Percentiles rank a stretch among this genome's conserved stretches.
phyloP scores from a whole-genome alignment of 2,113 vertebrate species.

The Crotalus helleri region DNA sequence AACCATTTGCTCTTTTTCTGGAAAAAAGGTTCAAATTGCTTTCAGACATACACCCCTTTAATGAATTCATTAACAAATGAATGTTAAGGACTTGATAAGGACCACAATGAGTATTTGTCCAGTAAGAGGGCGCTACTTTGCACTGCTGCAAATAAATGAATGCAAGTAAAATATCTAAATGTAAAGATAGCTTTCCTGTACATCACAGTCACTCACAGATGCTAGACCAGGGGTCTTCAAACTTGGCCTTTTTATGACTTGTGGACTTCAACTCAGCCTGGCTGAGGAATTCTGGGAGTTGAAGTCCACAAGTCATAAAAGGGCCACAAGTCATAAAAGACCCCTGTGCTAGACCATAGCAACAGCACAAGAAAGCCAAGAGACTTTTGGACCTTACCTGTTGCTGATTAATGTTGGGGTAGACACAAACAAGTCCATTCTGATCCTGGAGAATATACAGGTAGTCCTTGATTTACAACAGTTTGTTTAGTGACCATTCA shows the following conservation, averaged over 20 bases:
- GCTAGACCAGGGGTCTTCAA: not conserved
- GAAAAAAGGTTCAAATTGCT: not conserved
- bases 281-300: no score
- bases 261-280: no score
- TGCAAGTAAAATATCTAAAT: no score
- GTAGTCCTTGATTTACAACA: no score
- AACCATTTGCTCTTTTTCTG: not conserved
- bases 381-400: not conserved
- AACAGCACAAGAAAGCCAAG: not conserved
- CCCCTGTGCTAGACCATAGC: not conserved
- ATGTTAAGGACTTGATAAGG: not conserved
- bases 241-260: no score
- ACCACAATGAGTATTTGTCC: no score
- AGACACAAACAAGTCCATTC: not conserved
- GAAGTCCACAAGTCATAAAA: no score
- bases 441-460: not conserved
- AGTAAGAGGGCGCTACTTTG: no score
- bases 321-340: no score
- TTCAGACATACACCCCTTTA: not conserved
- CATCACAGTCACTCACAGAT: not conserved
- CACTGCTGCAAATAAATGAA: no score
- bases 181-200: not conserved
- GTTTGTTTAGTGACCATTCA: no score
- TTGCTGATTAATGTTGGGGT: not conserved
- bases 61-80: not conserved